These are phyloP conservation scores for Paradoxurus hermaphroditus DNA, from an alignment of 2,113 vertebrate species.

Conservation along the genomic window DNA sequence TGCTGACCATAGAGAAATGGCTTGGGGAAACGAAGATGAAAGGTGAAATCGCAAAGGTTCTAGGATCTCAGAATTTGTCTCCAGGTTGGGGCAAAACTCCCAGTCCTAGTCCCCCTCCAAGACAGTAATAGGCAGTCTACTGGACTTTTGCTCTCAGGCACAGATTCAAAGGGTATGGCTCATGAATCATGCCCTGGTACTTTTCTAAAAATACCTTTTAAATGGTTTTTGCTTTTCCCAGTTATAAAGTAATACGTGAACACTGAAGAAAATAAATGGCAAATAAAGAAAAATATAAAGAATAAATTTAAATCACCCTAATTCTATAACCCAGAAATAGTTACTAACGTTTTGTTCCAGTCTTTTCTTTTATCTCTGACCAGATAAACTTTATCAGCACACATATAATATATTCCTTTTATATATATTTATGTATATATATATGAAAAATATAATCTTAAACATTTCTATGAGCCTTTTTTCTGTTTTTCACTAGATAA, in stretches of 20 bases:
- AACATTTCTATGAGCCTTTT: background rate
- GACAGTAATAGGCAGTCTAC: background rate
- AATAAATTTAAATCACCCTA: background rate
- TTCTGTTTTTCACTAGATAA: background rate
- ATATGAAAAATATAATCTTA: background rate
- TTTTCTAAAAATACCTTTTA: background rate
- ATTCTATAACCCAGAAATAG: background rate
- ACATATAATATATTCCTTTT: background rate
- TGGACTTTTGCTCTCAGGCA: background rate
- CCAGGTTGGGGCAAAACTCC: background rate
- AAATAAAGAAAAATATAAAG: background rate
- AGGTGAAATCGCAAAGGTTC: background rate
- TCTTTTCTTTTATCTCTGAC: background rate
- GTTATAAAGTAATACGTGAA: background rate
- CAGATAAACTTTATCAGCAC: background rate
- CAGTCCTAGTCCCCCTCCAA: background rate
- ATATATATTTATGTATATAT: background rate
- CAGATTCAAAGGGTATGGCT: background rate
- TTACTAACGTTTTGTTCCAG: background rate
- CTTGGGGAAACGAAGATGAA: background rate
- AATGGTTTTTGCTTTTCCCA: background rate
- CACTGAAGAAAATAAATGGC: background rate
- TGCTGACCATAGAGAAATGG: background rate
- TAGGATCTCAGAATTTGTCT: background rate
- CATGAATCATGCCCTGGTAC: background rate